Evolutionary conservation across 2,888 invertebrate species (phyloP), one percentile per base, ranked within the genome.

Genomic region (Tuta absoluta): DNA sequence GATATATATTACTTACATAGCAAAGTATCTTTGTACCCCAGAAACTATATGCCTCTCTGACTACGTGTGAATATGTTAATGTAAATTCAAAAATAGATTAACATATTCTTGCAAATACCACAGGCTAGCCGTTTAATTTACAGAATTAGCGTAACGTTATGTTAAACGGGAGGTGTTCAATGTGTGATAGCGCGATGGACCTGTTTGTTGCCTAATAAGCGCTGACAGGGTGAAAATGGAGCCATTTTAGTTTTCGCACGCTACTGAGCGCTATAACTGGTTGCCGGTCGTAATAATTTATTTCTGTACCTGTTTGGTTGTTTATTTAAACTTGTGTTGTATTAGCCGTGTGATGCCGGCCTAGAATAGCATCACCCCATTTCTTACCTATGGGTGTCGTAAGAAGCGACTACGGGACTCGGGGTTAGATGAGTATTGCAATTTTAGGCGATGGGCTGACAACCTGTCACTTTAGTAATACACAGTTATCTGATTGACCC

Each of bases 141-240:
- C 45, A n/a, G n/a, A 45, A 45, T 45, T 45, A 45, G n/a, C 45
- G 45, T 45, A 2, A 45, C 45, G 45, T 45, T 17, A 45, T 45
- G 45, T 45, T 45, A 17, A 45, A 45, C n/a, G 45, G 1, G n/a
- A 7, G n/a, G n/a, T 45, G 63, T 67, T 63, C 68, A 67, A 69
- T 69, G 67, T 61, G 58, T 64, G 51, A 19, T 51, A 23, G 56
- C 56, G 19, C 51, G 17, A 24, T 63, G n/a, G 45, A n/a, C n/a
- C 45, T 33, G 33, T 33, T 33, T 33, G 28, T 28, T 28, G 67
- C 65, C 65, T 63, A 48, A 38, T 41, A 41, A 45, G 17, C 63
- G 63, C 45, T 45, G 10, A 62, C 65, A 57, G 66, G 65, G 49
- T 64, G 70, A 66, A 64, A 71, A 68, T 71, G 69, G 68, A 65